These are phyloP conservation scores for Neuroscelio doddi DNA, from an alignment of 2,888 invertebrate species.

Conservation along the genomic window DNA sequence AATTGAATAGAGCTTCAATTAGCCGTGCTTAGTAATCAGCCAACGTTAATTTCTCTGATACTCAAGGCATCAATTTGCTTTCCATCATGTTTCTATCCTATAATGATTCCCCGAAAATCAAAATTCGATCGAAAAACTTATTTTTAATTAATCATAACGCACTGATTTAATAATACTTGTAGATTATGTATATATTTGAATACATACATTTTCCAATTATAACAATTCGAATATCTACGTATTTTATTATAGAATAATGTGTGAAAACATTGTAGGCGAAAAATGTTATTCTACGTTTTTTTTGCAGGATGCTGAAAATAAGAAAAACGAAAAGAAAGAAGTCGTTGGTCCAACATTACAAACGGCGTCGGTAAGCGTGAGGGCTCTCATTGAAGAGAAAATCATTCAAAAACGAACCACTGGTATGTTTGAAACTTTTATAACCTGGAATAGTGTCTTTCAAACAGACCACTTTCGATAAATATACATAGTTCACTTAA, in stretches of 20 bases:
- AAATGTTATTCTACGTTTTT: background rate
- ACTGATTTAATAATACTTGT: too few species aligned
- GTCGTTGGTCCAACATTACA: constrained; percentile 87
- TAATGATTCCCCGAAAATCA: constrained; percentile 22
- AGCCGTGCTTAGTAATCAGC: constrained; percentile 65
- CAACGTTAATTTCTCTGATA: constrained; percentile 42
- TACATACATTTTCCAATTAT: too few species aligned
- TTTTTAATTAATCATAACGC: too few species aligned
- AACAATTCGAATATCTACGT: too few species aligned
- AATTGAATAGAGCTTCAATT: constrained; percentile 68
- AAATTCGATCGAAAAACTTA: background rate
- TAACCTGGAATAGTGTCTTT: too few species aligned
- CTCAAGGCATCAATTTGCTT: constrained; percentile 42
- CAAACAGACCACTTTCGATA: too few species aligned
- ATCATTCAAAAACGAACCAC: constrained; percentile 89
- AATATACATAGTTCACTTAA: too few species aligned
- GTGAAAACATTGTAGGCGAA: too few species aligned
- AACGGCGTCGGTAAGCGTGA: constrained; percentile 92
- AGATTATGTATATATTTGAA: too few species aligned
- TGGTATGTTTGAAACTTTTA: constrained; percentile 61
- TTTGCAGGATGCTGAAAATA: constrained; percentile 85
- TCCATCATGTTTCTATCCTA: constrained; percentile 26
- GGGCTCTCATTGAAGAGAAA: constrained; percentile 93
- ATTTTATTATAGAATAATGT: too few species aligned
- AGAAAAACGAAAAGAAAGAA: constrained; percentile 90